Conservation (phyloP, 2,113 vertebrate genomes). For the Illadopsis cleaveri region DNA sequence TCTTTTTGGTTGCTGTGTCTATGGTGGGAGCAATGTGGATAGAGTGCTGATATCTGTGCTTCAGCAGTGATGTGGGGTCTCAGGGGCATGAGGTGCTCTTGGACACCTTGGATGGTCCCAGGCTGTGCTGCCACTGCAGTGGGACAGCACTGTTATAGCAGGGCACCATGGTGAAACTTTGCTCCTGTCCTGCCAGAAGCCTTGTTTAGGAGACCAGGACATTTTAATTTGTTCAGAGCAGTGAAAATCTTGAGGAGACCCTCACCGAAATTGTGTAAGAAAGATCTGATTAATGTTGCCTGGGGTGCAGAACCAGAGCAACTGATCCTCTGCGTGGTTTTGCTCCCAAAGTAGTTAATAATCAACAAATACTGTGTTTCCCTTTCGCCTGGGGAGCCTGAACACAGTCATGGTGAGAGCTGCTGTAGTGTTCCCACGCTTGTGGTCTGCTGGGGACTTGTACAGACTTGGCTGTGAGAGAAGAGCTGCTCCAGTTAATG, state of each 20-base stretch:
- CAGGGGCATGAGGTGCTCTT: not conserved
- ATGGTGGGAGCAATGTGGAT: fast-evolving
- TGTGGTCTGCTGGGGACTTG: not conserved
- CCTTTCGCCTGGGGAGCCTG: not conserved
- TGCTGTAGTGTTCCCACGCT: not conserved
- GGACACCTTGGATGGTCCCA: not conserved
- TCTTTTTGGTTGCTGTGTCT: not conserved
- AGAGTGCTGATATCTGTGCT: not conserved
- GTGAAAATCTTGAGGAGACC: not conserved
- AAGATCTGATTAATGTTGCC: not conserved
- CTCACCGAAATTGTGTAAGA: not conserved
- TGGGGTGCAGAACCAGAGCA: not conserved
- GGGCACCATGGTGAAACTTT: not conserved
- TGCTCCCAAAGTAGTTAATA: not conserved
- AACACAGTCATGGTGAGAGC: fast-evolving
- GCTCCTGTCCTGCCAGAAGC: not conserved
- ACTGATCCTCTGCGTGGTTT: not conserved
- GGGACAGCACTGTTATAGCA: not conserved
- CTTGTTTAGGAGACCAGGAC: not conserved
- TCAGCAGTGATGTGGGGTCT: not conserved
- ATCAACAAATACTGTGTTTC: not conserved
- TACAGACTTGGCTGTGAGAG: not conserved
- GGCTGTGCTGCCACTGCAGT: not conserved
- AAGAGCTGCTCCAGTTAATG: not conserved
- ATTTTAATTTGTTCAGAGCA: not conserved